Conservation (phyloP, 2,797 vertebrate species). For the Sebastes matsubarae region DNA sequence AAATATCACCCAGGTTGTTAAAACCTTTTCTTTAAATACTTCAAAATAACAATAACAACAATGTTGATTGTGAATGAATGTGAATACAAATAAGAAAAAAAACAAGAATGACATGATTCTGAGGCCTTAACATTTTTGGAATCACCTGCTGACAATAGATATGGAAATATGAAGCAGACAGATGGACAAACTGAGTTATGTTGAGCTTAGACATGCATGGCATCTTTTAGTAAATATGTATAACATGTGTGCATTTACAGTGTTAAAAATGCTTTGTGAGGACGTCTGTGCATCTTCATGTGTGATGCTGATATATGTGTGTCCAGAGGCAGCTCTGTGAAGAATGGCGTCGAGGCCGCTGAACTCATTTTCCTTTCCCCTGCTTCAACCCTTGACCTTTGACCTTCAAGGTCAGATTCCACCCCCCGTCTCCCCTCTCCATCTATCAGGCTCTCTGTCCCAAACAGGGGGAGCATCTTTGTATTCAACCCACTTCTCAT, state of each 20-base stretch:
- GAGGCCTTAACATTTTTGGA: not conserved
- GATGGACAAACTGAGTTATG: not conserved
- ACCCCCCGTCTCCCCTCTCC: conserved; percentile 27
- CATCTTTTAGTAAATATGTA: conserved; percentile 12
- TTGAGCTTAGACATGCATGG: not conserved
- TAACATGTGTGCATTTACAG: not conserved
- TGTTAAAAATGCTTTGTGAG: not conserved
- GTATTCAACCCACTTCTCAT: conserved; percentile 49
- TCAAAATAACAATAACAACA: not conserved
- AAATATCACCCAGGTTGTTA: not conserved
- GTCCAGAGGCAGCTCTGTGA: conserved; percentile 53
- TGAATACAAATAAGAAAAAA: not conserved
- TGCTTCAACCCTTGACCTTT: conserved; percentile 75
- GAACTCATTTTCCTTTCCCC: conserved; percentile 82
- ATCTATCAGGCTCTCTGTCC: conserved; percentile 66
- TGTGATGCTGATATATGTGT: conserved; percentile 1
- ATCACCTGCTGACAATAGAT: not conserved
- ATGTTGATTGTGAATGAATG: not conserved
- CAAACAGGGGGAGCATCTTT: conserved; percentile 53
- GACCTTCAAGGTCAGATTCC: conserved; percentile 73
- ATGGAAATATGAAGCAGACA: not conserved
- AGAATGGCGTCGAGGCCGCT: conserved; percentile 65
- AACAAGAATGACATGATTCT: not conserved
- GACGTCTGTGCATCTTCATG: conserved; percentile 19
- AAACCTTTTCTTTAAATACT: not conserved